A percentile compares a stretch with the other conserved stretches of the same genome.
Evolutionary conservation across 2,888 invertebrate species (phyloP).

Genomic region (Drosophila subquinaria): DNA sequence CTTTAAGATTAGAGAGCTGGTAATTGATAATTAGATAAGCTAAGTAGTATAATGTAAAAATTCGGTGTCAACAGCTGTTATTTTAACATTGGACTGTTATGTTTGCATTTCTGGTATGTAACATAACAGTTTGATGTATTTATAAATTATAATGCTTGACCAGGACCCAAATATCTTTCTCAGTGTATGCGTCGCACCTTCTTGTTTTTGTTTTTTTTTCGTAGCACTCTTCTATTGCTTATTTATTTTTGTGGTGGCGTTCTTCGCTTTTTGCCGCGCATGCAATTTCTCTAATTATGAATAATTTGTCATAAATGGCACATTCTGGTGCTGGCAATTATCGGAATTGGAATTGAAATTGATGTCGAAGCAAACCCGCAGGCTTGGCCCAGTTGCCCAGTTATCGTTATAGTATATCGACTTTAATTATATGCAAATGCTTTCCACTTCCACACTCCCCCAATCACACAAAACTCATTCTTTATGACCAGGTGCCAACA

Average conservation of each 20-base stretch:
- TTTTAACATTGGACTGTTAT: too few relatives aligned
- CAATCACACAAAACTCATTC: slow-evolving; percentile 2
- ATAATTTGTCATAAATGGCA: slow-evolving; percentile 75
- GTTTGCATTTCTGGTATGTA: too few relatives aligned
- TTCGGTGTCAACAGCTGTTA: too few relatives aligned
- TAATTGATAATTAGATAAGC: too few relatives aligned
- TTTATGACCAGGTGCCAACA: slow-evolving; percentile 23
- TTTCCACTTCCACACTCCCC: slow-evolving; percentile 9
- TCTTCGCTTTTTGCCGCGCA: slow-evolving; percentile 23
- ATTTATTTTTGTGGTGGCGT: slow-evolving; percentile 16
- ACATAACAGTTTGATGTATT: too few relatives aligned
- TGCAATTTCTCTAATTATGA: slow-evolving; percentile 73
- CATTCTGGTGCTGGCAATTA: slow-evolving; percentile 59
- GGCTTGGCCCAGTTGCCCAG: slow-evolving; percentile 58
- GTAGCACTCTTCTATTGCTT: slow-evolving; percentile 4
- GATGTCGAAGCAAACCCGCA: slow-evolving; percentile 16
- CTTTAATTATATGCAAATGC: slow-evolving; percentile 40
- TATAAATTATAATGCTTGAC: background rate
- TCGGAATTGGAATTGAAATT: slow-evolving; percentile 63
- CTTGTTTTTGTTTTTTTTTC: background rate
- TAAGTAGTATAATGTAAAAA: background rate
- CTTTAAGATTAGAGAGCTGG: too few relatives aligned
- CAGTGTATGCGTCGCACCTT: slow-evolving; percentile 3
- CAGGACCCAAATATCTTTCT: background rate
- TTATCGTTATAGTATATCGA: background rate